Evolutionary conservation across 2,113 vertebrate genomes (phyloP).

Genomic region (Gobio gobio): DNA sequence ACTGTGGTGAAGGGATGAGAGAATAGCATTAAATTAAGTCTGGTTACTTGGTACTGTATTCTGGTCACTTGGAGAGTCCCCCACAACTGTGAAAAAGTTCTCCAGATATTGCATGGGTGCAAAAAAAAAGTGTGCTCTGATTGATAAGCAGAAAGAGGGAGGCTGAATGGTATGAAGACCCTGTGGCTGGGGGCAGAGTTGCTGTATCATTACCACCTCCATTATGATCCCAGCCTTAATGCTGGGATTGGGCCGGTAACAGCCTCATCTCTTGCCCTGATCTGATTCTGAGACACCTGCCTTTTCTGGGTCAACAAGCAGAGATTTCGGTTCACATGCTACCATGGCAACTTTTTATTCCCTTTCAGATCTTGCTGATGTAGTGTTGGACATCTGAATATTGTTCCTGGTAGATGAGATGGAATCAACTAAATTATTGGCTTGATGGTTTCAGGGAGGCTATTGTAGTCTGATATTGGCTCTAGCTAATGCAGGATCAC

Average conservation of each 20-base stretch:
- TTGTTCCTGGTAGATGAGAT: constrained; percentile 33
- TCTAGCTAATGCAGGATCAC: constrained; percentile 42
- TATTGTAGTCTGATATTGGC: constrained; percentile 36
- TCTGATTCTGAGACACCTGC: constrained; percentile 44
- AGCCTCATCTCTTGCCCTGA: constrained; percentile 41
- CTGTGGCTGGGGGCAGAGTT: constrained; percentile 40
- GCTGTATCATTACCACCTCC: constrained; percentile 54
- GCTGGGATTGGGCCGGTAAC: constrained; percentile 40
- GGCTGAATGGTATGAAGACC: constrained; percentile 48
- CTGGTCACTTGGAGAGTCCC: constrained; percentile 41
- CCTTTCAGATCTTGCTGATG: constrained; percentile 11
- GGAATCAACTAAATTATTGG: constrained; percentile 24
- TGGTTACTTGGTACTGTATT: constrained; percentile 29
- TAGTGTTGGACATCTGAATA: constrained; percentile 19
- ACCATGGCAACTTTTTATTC: constrained; percentile 31
- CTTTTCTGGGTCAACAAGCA: constrained; percentile 50
- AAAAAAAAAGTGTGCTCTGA: constrained; percentile 22
- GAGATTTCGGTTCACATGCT: constrained; percentile 15
- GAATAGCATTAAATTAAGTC: constrained; percentile 36
- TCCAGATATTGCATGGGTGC: constrained; percentile 29
- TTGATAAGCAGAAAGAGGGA: constrained; percentile 48
- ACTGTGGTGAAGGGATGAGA: constrained; percentile 9
- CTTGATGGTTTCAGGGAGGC: constrained; percentile 28
- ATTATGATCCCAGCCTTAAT: constrained; percentile 54
- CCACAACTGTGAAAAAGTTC: constrained; percentile 43